Conservation (phyloP, 37 sponge, comb jelly and placozoan species). For the Axinella damicornis region DNA sequence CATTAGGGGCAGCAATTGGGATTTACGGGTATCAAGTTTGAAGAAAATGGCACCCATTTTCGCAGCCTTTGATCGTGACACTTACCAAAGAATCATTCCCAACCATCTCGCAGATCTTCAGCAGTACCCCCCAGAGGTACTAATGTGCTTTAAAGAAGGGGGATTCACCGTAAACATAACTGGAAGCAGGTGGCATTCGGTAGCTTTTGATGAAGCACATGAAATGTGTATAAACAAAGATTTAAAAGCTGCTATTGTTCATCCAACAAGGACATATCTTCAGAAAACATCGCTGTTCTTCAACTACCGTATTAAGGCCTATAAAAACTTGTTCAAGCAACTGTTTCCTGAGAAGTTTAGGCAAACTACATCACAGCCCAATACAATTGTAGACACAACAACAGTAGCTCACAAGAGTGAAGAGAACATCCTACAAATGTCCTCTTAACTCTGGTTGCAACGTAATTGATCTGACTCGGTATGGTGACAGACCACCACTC, state of each 20-base stretch:
- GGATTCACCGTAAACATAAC: neutral
- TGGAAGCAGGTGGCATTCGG: slow-evolving; percentile 9
- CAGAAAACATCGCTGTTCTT: slow-evolving; percentile 48
- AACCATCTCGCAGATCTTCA: slow-evolving; percentile 31
- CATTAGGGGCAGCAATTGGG: slow-evolving; percentile 18
- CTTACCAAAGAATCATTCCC: slow-evolving; percentile 22
- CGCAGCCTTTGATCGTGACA: slow-evolving; percentile 7
- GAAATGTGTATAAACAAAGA: slow-evolving; percentile 43
- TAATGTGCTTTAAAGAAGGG: neutral
- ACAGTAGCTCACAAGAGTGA: too few relatives aligned
- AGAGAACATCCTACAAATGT: too few relatives aligned
- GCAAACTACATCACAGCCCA: too few relatives aligned
- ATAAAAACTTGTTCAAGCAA: slow-evolving; percentile 5
- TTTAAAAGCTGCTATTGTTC: slow-evolving; percentile 11
- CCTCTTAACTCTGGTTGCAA: too few relatives aligned
- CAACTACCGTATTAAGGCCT: slow-evolving; percentile 28
- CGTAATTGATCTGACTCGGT: too few relatives aligned
- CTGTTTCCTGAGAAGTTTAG: slow-evolving; percentile 15
- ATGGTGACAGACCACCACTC: too few relatives aligned
- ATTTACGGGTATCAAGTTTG: neutral
- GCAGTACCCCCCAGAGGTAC: neutral
- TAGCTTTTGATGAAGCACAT: slow-evolving; percentile 33
- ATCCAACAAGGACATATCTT: slow-evolving; percentile 39
- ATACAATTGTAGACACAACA: too few relatives aligned
- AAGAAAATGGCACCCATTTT: too few relatives aligned